Base-by-base conservation (phyloP, 2,797 vertebrate genomes). In the Myotis planiceps region DNA sequence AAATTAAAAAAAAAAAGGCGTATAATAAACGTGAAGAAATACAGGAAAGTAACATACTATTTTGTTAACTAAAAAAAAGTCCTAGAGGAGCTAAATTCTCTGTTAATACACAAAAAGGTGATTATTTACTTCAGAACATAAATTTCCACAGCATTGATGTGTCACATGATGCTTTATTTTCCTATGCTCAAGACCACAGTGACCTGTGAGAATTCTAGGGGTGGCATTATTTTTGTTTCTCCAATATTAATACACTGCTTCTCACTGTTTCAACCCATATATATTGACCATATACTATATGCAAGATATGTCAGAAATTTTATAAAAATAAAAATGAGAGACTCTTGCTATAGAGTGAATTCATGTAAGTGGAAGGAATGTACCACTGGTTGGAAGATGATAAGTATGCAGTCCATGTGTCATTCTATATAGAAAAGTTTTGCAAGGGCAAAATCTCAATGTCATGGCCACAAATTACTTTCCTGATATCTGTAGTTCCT, bases 1-100 rank as follows among this genome's bases (percentile, higher is more conserved):
- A 60, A 60, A 60, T 60, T 60, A 60, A 60, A 60, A 14, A 42
- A 39, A 58, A 5, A 58, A 94, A 95, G 92, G 15, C 78, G 91
- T 93, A 84, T 53, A 94, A 86, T 58, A 80, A 83, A 68, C 9
- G 9, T 74, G 69, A 95, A 90, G 58, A 72, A 86, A 92, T 55
- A 87, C 0, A 94, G 32, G 49, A 82, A 87, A 63, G 37, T n/a
- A 58, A 32, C 18, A 34, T 25, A 25, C 12, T 95, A 71, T 84
- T 96, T 96, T 78, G 63, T 90, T 86, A 89, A 53, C 58, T 94
- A 68, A 90, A 95, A 88, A 81, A 10, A 42, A 42, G 34, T 74
- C 53, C 66, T 7, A 88, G 16, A 74, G n/a, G 90, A 83, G 45
- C 65, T 92, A 55, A 51, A 51, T 88, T 88, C 51, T 88, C 32